Base-by-base conservation (phyloP, 2,888 invertebrate genomes). In the Spisula solida region DNA sequence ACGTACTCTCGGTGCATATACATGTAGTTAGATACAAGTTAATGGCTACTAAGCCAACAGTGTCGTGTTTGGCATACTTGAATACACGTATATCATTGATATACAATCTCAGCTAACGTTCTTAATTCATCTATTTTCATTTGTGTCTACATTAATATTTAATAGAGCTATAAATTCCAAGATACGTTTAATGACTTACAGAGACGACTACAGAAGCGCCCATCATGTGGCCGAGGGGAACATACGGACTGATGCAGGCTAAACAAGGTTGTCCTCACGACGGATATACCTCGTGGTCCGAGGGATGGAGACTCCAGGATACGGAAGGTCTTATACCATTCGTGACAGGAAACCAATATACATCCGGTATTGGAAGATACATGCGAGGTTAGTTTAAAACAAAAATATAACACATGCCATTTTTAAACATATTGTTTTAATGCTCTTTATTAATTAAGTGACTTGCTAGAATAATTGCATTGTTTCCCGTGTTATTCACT, bases 221-320 rank as follows among this genome's bases (percentile, higher is more conserved):
- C n/a, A 82, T 90, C 4, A 90, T 88, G 12, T 90, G 90, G 90
- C 90, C 90, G 0, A 34, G 41, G 18, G 90, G 90, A 18, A 90
- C 88, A 10, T 90, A 88, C 60, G 86, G 88, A 1, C 83, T 90
- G 25, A 81, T 90, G 83, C 56, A 90, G 66, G 41, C 90, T 1
- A 75, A 31, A n/a, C 75, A 34, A 34, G 90, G 90, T 55, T 90
- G 90, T 83, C 90, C 90, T 20, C 34, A 31, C 5, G 70, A 51
- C 18, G 60, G 83, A 14, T 31, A 75, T 34, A 85, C 83, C 66
- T 70, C 66, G 56, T 90, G 90, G 90, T 41, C 14, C 4, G 88
- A 85, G n/a, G 90, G 90, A 6, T 90, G 56, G 70, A 66, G 90
- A 0, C 55, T 47, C 10, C 88, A 90, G 41, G 90, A 88, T 47